Evolutionary conservation across 2,888 invertebrate species (phyloP), one percentile per base, ranked within the genome.

Genomic region (Leptinotarsa tumamoca): DNA sequence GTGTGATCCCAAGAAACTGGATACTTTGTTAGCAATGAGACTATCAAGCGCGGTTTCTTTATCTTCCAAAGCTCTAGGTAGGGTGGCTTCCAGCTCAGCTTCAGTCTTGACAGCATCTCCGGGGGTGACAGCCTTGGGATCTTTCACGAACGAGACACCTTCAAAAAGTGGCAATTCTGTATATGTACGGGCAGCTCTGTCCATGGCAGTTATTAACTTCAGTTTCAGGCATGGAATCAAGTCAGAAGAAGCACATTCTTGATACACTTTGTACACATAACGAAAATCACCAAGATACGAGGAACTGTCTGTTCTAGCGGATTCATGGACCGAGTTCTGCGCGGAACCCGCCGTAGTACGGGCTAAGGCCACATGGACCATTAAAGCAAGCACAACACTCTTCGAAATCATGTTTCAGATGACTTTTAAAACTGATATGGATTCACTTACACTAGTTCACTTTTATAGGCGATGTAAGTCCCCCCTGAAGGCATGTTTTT

Each of bases 191-290:
- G 94, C 91, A 67, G 93, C 92, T 84, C 94, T 92, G 83, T 95
- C 95, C 87, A 96, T 89, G 3, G 94, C 93, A 27, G 94, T 92
- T n/a, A 95, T 90, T 70, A 96, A 88, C 86, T 95, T 95, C 77
- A 95, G 89, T 87, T 96, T 96, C 71, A 96, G 89, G 82, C 96
- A 96, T 76, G 94, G 92, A 4, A 93, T 90, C 50, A 94, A 87
- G 80, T 93, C 94, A 78, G 91, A 89, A 71, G 92, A 91, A 76
- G 93, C 91, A 89, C 96, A 96, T 84, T 95, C 95, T 87, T 94
- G 94, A 89, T 95, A 96, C 79, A 95, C 92, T 86, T 94, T 94
- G 85, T 94, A 95, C 80, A 94, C 92, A 84, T 93, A 91, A 82
- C 93, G 92, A 7, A 95, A 88, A 83, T 95, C 95, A 79, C 92